Conservation (phyloP, 2,797 vertebrate genomes). For the Peromyscus nudipes region DNA sequence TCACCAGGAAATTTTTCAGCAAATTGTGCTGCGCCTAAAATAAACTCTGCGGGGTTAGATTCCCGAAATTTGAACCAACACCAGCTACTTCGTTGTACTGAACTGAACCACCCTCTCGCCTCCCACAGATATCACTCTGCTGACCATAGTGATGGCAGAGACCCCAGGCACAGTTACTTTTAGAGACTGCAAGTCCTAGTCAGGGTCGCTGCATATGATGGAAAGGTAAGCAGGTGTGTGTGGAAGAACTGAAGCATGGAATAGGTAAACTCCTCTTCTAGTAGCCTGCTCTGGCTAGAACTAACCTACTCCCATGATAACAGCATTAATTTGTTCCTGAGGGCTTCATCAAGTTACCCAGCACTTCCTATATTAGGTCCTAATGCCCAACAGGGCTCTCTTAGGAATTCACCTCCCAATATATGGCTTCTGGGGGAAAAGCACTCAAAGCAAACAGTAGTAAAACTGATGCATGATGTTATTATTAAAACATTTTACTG, state of each 20-base stretch:
- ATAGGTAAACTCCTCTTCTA: neutral
- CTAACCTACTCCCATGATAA: too few species aligned
- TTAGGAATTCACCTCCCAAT: neutral
- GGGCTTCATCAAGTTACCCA: neutral
- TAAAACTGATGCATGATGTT: neutral
- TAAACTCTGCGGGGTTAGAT: neutral
- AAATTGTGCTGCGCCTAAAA: neutral
- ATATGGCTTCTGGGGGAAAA: neutral
- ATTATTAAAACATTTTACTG: conserved; percentile 28
- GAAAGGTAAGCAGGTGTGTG: neutral
- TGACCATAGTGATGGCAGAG: neutral
- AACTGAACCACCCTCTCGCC: neutral
- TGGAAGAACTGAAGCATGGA: neutral
- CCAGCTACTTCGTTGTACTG: neutral
- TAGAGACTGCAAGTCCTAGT: neutral
- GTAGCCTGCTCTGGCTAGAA: neutral
- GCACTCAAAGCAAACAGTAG: neutral
- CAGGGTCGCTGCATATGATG: neutral
- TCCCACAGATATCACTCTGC: neutral
- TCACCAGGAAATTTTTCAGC: too few species aligned
- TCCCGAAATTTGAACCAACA: neutral
- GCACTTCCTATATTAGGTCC: neutral
- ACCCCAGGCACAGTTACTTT: too few species aligned
- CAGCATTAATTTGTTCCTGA: neutral
- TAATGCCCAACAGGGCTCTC: neutral